phyloP scores from a whole-genome alignment of 2,113 vertebrate species.

The Cariama cristata region DNA sequence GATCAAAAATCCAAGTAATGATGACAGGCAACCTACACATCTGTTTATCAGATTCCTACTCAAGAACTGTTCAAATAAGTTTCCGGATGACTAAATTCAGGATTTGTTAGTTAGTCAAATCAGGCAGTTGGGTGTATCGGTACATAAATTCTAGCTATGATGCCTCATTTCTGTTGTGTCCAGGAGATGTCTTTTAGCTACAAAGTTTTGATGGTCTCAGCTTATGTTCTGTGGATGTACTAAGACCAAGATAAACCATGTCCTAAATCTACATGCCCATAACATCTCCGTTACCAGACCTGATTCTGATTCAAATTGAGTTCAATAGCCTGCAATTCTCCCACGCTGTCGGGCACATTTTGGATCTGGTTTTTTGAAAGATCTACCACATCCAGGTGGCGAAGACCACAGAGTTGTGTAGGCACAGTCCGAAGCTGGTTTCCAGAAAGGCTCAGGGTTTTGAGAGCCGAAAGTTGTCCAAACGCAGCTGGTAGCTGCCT shows the following conservation, averaged over 20 bases:
- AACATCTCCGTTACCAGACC: conserved; percentile 74
- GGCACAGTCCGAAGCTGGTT: conserved; percentile 90
- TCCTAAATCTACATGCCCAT: not conserved
- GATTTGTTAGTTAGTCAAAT: not conserved
- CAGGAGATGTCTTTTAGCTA: not conserved
- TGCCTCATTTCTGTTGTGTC: not conserved
- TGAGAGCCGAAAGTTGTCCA: conserved; percentile 88
- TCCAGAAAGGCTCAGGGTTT: conserved; percentile 89
- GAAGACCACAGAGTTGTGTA: conserved; percentile 83
- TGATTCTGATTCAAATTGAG: conserved; percentile 99
- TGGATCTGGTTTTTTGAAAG: conserved; percentile 94
- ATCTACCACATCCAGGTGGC: conserved; percentile 92
- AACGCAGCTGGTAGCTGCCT: conserved; percentile 81
- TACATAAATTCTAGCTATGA: not conserved
- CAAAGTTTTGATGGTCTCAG: not conserved
- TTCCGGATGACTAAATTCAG: not conserved
- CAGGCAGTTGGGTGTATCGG: not conserved
- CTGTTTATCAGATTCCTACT: not conserved
- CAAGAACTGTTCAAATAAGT: not conserved
- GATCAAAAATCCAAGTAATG: not conserved
- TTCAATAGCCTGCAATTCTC: conserved; percentile 92
- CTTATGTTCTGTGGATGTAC: not conserved
- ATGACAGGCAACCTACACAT: not conserved
- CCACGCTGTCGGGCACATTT: conserved; percentile 83
- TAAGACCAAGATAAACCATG: not conserved